Conservation (phyloP, 2,888 invertebrate genomes). For the Acleris literana region DNA sequence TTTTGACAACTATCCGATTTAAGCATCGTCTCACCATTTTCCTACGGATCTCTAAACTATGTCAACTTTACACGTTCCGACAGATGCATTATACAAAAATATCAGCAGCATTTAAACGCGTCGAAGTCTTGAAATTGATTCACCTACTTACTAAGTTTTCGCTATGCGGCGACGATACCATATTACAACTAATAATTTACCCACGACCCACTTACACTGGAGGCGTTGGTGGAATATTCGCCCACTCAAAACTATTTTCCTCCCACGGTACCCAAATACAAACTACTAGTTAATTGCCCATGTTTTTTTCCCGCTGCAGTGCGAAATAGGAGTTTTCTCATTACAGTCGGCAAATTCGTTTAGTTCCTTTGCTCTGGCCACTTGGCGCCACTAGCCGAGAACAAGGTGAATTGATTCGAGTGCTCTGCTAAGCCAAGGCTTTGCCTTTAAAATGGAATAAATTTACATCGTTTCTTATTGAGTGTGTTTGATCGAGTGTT, state of each 20-base stretch:
- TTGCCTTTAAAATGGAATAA: conserved; percentile 7
- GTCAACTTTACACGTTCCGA: no score
- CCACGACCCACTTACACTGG: no score
- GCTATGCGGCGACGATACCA: no score
- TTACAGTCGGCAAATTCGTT: conserved; percentile 70
- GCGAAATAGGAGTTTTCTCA: conserved; percentile 70
- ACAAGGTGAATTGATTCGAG: conserved; percentile 41
- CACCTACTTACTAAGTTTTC: no score
- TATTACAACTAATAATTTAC: no score
- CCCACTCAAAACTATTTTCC: not conserved
- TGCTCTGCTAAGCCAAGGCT: conserved; percentile 21
- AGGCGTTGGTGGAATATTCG: not conserved
- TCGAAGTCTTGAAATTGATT: no score
- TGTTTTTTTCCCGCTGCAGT: conserved; percentile 47
- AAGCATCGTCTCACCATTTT: no score
- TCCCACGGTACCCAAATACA: conserved; percentile 35
- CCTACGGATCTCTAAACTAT: no score
- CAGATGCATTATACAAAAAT: no score
- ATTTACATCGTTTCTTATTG: not conserved
- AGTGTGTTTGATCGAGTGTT: not conserved
- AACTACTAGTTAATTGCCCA: conserved; percentile 57
- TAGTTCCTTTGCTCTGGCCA: conserved; percentile 52
- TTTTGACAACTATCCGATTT: no score
- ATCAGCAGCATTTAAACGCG: no score
- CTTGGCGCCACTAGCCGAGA: conserved; percentile 39